Conservation (phyloP, 2,797 vertebrate species). For the Tokudaia muenninki region DNA sequence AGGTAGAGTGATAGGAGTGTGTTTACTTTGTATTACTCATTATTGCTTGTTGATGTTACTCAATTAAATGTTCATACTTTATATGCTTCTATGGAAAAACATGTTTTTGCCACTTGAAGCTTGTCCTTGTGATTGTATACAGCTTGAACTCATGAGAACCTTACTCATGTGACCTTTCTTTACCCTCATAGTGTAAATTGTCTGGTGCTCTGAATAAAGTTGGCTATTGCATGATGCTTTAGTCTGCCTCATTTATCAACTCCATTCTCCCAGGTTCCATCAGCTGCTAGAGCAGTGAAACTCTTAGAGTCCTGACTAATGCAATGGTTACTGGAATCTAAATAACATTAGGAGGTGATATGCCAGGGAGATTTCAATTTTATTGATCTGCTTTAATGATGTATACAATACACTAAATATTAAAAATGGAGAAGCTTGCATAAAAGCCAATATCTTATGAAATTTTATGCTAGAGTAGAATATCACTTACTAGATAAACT, state of each 20-base stretch:
- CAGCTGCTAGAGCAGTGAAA: background rate
- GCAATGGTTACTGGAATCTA: slow-evolving; percentile 29
- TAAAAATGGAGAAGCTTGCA: background rate
- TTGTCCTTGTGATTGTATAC: background rate
- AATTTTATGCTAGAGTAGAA: background rate
- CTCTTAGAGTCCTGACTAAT: background rate
- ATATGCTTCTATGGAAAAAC: background rate
- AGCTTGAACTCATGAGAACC: background rate
- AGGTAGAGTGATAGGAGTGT: background rate
- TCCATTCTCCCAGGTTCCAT: background rate
- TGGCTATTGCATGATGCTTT: background rate
- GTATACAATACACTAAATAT: background rate
- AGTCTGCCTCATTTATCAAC: too few species aligned
- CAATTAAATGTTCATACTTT: background rate
- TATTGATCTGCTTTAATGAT: slow-evolving; percentile 6
- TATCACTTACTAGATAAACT: background rate
- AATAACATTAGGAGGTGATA: background rate
- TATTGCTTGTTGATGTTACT: background rate
- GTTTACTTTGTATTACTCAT: background rate
- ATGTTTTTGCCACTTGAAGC: background rate
- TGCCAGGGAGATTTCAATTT: background rate
- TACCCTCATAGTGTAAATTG: background rate
- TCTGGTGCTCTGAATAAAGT: background rate
- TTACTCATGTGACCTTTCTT: background rate
- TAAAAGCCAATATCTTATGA: background rate